A percentile compares a stretch with the other conserved stretches of the same genome.
Conservation (phyloP, 64 coral and sea anemone species). For the Montipora sp. region DNA sequence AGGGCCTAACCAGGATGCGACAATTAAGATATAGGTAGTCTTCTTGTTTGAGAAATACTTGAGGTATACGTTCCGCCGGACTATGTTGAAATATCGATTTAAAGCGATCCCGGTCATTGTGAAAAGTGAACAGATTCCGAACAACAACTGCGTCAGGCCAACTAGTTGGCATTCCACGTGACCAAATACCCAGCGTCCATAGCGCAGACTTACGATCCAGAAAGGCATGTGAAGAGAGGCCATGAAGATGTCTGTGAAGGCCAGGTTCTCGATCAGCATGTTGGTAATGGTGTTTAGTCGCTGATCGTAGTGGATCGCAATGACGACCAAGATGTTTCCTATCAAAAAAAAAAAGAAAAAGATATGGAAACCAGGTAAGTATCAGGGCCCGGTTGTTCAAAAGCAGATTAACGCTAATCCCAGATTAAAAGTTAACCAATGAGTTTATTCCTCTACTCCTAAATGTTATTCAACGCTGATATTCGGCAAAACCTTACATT, state of each 20-base stretch:
- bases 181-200: slow-evolving; percentile 59
- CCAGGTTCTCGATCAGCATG: slow-evolving; percentile 67
- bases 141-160: slow-evolving; percentile 30
- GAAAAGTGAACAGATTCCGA: slow-evolving; percentile 60
- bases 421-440: too few relatives aligned
- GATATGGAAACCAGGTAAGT: neutral
- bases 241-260: slow-evolving; percentile 64
- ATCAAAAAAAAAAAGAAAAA: neutral
- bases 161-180: slow-evolving; percentile 41
- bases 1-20: slow-evolving; percentile 30
- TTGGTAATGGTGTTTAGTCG: slow-evolving; percentile 59
- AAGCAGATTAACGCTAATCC: too few relatives aligned
- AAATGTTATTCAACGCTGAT: too few relatives aligned
- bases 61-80: slow-evolving; percentile 19
- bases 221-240: slow-evolving; percentile 63
- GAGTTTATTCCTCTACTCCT: too few relatives aligned
- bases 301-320: slow-evolving; percentile 8
- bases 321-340: slow-evolving; percentile 29
- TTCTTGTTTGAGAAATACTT: slow-evolving; percentile 43
- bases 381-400: too few relatives aligned
- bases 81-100: slow-evolving; percentile 73
- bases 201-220: slow-evolving; percentile 60
- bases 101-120: slow-evolving; percentile 59
- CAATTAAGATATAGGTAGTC: neutral
- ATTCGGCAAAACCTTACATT: too few relatives aligned